A percentile compares a stretch with the other conserved stretches of the same genome.
These are phyloP conservation scores for Ophioderma brevispina DNA, from an alignment of 35 echinoderm and acorn worm species.

Conservation along the genomic window DNA sequence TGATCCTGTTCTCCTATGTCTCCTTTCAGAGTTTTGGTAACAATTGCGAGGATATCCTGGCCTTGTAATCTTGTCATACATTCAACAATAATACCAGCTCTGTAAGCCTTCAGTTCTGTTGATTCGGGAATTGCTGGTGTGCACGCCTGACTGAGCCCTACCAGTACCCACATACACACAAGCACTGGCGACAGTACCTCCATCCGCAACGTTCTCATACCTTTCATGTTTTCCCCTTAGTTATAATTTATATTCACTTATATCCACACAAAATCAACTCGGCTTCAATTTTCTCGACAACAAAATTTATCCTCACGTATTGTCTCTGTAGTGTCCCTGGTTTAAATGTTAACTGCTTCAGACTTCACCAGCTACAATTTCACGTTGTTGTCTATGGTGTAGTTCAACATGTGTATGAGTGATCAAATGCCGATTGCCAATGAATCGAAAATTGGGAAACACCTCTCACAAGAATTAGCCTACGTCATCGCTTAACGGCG, in stretches of 20 bases:
- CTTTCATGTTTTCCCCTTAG: not conserved
- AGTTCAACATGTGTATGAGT: not conserved
- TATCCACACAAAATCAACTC: not conserved
- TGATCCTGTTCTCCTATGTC: not conserved
- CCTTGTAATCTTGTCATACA: not conserved
- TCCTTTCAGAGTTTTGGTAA: slow-evolving; percentile 25
- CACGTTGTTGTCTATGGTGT: not conserved
- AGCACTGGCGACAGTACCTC: not conserved
- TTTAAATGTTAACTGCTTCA: not conserved
- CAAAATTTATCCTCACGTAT: not conserved
- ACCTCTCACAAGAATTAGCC: no score
- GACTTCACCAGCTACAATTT: not conserved
- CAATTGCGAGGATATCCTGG: not conserved
- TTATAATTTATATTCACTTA: not conserved
- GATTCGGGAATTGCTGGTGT: not conserved
- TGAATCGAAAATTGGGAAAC: not conserved
- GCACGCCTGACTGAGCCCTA: not conserved
- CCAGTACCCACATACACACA: not conserved
- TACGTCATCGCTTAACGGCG: no score
- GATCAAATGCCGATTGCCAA: not conserved
- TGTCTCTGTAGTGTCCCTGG: not conserved
- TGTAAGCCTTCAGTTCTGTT: slow-evolving; percentile 8
- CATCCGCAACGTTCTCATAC: not conserved
- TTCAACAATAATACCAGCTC: slow-evolving; percentile 17
- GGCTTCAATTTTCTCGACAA: not conserved